Percentiles rank a stretch among this genome's conserved stretches.
These are phyloP conservation scores for Stenurella melanura DNA, from an alignment of 2,888 invertebrate genomes.

Conservation along the genomic window DNA sequence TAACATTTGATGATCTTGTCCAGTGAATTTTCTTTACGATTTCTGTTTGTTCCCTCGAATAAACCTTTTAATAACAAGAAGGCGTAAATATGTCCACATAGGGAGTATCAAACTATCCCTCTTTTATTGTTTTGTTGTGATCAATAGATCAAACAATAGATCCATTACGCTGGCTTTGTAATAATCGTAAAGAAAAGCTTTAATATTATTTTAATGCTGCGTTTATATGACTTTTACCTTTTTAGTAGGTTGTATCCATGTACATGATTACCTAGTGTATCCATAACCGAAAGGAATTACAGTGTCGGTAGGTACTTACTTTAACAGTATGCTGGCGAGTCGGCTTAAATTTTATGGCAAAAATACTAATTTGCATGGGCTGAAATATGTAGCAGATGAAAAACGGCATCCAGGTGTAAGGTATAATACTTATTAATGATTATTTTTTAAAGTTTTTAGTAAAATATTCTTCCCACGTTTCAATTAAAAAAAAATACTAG, in stretches of 20 bases:
- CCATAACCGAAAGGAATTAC: background rate
- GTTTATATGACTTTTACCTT: background rate
- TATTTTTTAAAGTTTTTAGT: background rate
- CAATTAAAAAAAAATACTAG: too few relatives aligned
- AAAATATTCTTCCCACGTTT: too few relatives aligned
- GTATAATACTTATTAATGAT: slow-evolving; percentile 50
- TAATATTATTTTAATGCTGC: background rate
- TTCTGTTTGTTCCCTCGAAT: background rate
- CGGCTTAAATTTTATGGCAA: slow-evolving; percentile 62
- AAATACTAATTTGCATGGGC: slow-evolving; percentile 68
- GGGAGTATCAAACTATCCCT: too few relatives aligned
- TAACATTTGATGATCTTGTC: too few relatives aligned
- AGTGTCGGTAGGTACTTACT: background rate
- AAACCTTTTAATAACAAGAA: background rate
- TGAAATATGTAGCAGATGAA: slow-evolving; percentile 66
- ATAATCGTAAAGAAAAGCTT: background rate
- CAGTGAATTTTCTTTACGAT: background rate
- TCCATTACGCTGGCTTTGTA: slow-evolving; percentile 13
- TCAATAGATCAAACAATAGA: slow-evolving; percentile 12
- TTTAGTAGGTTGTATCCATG: background rate
- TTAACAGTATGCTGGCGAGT: background rate
- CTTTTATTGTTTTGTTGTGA: background rate
- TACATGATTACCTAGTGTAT: background rate
- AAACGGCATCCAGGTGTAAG: slow-evolving; percentile 60
- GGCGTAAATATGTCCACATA: background rate